phyloP scores from a whole-genome alignment of 2,797 vertebrate genomes.

The Acipenser oxyrinchus region DNA sequence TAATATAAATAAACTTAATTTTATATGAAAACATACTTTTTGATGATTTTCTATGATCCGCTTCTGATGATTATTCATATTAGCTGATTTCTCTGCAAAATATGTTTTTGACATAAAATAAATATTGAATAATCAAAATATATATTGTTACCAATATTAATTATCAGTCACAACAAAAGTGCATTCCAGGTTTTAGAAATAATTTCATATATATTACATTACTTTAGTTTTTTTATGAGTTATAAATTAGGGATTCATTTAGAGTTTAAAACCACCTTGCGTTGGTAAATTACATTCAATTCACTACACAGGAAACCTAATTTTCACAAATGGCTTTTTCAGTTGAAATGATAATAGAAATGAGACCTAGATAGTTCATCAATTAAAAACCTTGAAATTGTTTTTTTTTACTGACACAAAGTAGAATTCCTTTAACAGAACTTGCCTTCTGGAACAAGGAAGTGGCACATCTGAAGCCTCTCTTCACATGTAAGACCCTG shows the following conservation, averaged over 20 bases:
- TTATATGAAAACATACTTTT: background rate
- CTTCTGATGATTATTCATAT: background rate
- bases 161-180: no score
- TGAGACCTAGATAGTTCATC: background rate
- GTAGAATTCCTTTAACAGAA: background rate
- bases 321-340: no score
- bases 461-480: slow-evolving; percentile 21
- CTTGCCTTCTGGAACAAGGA: slow-evolving; percentile 35
- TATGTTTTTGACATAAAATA: background rate
- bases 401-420: background rate
- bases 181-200: no score
- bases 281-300: no score
- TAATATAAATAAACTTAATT: background rate
- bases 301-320: no score
- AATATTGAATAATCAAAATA: no score
- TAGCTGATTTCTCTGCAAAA: background rate
- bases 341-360: no score
- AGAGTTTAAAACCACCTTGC: no score
- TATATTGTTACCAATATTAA: no score
- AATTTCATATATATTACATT: no score
- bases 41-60: background rate
- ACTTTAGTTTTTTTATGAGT: no score
- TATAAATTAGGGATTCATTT: no score
- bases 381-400: background rate
- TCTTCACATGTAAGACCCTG: slow-evolving; percentile 23